Base-by-base conservation (phyloP, 2,888 invertebrate species). In the Nebria brevicollis region DNA sequence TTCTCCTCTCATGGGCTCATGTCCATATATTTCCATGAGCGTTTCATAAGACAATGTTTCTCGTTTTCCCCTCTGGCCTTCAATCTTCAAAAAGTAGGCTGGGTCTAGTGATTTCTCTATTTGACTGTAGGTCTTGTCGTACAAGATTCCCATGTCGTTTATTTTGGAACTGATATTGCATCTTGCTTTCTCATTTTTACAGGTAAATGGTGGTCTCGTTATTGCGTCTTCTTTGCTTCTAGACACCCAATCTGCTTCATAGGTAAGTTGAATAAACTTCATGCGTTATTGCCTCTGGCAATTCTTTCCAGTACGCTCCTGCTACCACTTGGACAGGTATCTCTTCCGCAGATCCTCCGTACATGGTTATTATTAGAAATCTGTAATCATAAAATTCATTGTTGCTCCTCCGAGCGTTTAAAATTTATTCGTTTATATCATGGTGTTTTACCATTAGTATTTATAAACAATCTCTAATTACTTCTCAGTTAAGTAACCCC, bases 231-330 rank as follows among this genome's bases (percentile, higher is more conserved):
- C 34, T 54, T 54, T 6, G 4, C 2, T 2, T 54, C 54, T 8
- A 2, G 6, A 2, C 2, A 54, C 7, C 54, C 54, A 54, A 11
- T 54, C 54, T 2, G 54, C 54, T 54, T 54, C 54, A 54, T 82
- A 82, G 4, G 78, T 81, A 0, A 82, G 41, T 77, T 73, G 81
- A 1, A 82, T 73, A 1, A 77, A 81, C 81, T 34, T 82, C 82
- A 41, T 82, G 82, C 1, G 20, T 20, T 20, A 20, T 20, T 20
- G 20, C 20, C 20, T 20, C 20, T 1, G 20, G 20, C 20, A 20
- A 20, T 20, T 20, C 20, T 20, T 20, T 20, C 20, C 20, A 20
- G 43, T 73, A 77, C 5, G 72, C 74, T 10, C 80, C 82, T 13
- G 79, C 64, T 41, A 66, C 70, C 4, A 77, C 43, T 7, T 26